phyloP scores from a whole-genome alignment of 2,113 vertebrate genomes.

The Sarotherodon lohbergeri region DNA sequence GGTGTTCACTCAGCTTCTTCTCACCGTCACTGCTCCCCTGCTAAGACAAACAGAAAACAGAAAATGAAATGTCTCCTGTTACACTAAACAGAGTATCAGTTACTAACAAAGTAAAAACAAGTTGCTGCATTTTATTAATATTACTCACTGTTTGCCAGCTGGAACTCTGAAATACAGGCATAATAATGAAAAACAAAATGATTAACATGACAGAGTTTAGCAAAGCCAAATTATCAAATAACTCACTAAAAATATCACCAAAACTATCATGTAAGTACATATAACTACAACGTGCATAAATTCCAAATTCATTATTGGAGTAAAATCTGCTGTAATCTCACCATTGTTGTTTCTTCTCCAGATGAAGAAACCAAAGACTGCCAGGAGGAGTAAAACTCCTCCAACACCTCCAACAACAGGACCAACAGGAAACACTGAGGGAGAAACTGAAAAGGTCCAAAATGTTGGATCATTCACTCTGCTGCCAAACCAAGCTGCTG shows the following conservation, averaged over 20 bases:
- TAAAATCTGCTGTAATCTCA: not conserved
- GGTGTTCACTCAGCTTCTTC: not conserved
- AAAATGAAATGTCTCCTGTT: not conserved
- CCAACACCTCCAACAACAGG: not conserved
- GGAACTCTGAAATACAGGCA: not conserved
- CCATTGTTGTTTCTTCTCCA: not conserved
- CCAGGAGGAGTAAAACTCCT: accelerated
- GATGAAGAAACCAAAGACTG: not conserved
- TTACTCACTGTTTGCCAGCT: not conserved
- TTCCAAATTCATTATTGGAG: not conserved
- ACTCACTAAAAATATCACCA: not conserved
- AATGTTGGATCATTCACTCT: not conserved
- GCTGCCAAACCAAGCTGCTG: not conserved
- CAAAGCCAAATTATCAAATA: accelerated
- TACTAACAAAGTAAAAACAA: not conserved
- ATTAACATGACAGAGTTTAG: not conserved
- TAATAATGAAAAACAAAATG: not conserved
- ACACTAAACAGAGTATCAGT: accelerated
- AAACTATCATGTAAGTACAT: accelerated
- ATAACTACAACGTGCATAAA: not conserved
- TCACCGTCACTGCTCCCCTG: accelerated
- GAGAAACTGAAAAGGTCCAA: not conserved
- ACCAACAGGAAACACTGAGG: not conserved
- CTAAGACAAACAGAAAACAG: not conserved
- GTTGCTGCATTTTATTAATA: accelerated